Evolutionary conservation across 2,888 invertebrate genomes (phyloP), one percentile per base, ranked within the genome.

Genomic region (Drosophila kokeensis): DNA sequence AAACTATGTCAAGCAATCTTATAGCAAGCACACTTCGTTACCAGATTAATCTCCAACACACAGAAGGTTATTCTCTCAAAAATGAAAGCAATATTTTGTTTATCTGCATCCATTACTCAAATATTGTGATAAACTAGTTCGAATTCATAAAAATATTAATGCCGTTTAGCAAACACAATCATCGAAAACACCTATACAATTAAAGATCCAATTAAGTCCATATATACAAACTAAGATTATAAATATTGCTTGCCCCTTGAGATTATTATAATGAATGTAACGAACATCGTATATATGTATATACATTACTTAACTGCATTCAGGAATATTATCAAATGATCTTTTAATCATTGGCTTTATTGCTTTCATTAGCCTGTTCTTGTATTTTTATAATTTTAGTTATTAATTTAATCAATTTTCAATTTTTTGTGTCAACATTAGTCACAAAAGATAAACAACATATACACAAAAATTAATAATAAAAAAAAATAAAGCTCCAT

Each of bases 91-190:
- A 21, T 36, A 50, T 45, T 49, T 63, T 49, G 48, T 48, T 59
- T 67, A 54, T 24, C 11, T 57, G 18, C 15, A 10, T n/a, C 10
- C 6, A 24, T 58, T 29, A 8, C 21, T 38, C 45, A 11, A 32
- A 10, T 40, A 13, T 18, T 15, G 24, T 30, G 50, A 13, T 21
- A 29, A 54, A 29, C 36, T 54, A 27, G 77, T 77, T 42, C 77
- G 40, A 77, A 79, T 69, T 58, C 79, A 77, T 77, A 79, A 77
- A 77, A 42, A 48, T 66, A 45, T 24, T 45, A 15, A 45, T 45
- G 15, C 21, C 0, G 7, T 24, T 21, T 24, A 52, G 62, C 69
- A 73, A 69, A 48, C 49, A 10, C 45, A 57, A 52, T 52, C 32
- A 24, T 64, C 63, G 34, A 24, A 72, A 72, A 68, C 59, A 45